phyloP scores from a whole-genome alignment of 2,888 invertebrate species.

The Galerucella pusilla region DNA sequence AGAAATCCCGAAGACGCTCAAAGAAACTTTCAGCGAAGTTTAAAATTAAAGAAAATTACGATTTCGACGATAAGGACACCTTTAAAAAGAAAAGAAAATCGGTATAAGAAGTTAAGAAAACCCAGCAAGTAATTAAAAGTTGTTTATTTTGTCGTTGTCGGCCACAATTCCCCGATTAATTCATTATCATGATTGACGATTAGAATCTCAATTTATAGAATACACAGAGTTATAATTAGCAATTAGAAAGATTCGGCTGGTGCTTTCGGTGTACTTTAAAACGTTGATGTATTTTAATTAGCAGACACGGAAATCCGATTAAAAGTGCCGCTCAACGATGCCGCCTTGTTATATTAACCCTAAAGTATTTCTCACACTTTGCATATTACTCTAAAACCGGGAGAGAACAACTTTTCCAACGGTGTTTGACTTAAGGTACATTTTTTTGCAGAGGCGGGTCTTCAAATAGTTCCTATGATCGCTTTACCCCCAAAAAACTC shows the following conservation, averaged over 20 bases:
- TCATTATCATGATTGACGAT: constrained; percentile 66
- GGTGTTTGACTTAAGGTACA: constrained; percentile 56
- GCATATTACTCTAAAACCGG: constrained; percentile 57
- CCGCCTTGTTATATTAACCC: constrained; percentile 61
- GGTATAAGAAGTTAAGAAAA: constrained; percentile 53
- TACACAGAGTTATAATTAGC: constrained; percentile 67
- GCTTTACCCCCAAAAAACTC: too few relatives aligned
- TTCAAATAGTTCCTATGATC: background rate
- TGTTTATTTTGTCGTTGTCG: constrained; percentile 58
- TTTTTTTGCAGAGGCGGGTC: constrained; percentile 28
- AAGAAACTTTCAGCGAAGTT: constrained; percentile 38
- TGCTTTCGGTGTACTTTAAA: constrained; percentile 57
- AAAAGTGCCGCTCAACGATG: constrained; percentile 57
- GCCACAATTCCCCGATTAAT: constrained; percentile 63
- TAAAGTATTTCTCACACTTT: constrained; percentile 63
- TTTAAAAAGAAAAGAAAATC: constrained; percentile 49
- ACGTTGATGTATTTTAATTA: constrained; percentile 66
- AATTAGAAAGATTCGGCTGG: constrained; percentile 64
- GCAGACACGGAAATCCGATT: constrained; percentile 65
- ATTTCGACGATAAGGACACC: constrained; percentile 46
- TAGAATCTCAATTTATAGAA: constrained; percentile 67
- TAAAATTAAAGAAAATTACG: constrained; percentile 46
- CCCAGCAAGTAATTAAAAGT: constrained; percentile 61
- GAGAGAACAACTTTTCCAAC: constrained; percentile 38
- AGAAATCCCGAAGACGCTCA: constrained; percentile 24